These are phyloP conservation scores for Syrmaticus mikado DNA, from an alignment of 2,113 vertebrate genomes.

Conservation along the genomic window DNA sequence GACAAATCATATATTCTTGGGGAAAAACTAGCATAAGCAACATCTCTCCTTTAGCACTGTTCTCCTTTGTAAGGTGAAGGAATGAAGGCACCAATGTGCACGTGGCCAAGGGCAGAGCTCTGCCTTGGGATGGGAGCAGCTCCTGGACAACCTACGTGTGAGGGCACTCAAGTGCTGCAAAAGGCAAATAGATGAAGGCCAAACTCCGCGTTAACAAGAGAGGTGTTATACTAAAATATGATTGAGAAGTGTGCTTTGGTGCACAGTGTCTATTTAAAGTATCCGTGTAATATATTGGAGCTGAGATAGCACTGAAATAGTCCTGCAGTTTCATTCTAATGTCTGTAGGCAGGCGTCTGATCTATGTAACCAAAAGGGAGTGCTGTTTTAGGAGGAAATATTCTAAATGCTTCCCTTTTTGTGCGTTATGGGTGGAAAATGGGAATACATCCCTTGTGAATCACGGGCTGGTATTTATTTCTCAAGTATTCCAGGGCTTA, in stretches of 20 bases:
- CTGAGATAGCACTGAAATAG: not conserved
- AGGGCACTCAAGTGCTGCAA: not conserved
- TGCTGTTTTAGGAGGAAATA: slow-evolving; percentile 42
- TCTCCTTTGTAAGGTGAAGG: not conserved
- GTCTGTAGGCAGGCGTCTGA: slow-evolving; percentile 58
- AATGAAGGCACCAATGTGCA: not conserved
- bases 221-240: not conserved
- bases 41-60: not conserved
- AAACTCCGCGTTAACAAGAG: not conserved
- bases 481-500: not conserved
- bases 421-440: slow-evolving; percentile 22
- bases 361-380: slow-evolving; percentile 4
- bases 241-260: slow-evolving; percentile 12
- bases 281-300: not conserved
- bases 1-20: not conserved
- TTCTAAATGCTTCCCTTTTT: slow-evolving; percentile 5
- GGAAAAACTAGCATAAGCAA: not conserved
- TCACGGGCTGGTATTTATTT: slow-evolving; percentile 37
- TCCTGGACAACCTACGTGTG: accelerated
- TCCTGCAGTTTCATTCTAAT: slow-evolving; percentile 29
- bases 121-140: not conserved
- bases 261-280: slow-evolving; percentile 23
- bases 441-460: not conserved
- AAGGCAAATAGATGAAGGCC: not conserved
- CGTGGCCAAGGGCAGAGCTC: not conserved